Conservation (phyloP, 2,888 invertebrate genomes). For the Euzophera pinguis region DNA sequence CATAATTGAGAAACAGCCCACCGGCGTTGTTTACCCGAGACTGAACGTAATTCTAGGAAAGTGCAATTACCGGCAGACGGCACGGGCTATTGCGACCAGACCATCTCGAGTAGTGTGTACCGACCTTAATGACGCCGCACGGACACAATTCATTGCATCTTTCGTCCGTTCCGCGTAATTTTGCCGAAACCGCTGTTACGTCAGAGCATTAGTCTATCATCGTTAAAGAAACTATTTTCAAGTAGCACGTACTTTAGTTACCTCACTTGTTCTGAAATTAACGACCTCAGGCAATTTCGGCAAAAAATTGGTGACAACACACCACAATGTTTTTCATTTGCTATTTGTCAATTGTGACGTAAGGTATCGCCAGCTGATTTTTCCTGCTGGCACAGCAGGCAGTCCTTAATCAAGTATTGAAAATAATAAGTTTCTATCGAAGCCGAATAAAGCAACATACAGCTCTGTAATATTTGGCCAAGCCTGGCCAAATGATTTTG, state of each 20-base stretch:
- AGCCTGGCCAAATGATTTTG: no score
- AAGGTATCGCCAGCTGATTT: constrained; percentile 6
- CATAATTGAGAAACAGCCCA: constrained; percentile 4
- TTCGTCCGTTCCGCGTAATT: constrained; percentile 57
- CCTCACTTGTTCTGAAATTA: constrained; percentile 50
- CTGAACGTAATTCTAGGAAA: neutral
- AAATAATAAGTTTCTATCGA: no score
- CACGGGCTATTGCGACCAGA: neutral
- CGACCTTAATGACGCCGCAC: constrained; percentile 20
- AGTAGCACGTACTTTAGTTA: constrained; percentile 49
- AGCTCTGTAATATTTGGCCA: no score
- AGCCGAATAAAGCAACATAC: no score
- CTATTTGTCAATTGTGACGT: constrained; percentile 15
- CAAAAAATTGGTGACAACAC: constrained; percentile 22
- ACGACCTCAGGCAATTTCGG: constrained; percentile 33
- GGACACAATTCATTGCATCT: constrained; percentile 60
- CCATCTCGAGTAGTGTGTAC: constrained; percentile 5
- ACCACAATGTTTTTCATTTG: constrained; percentile 8
- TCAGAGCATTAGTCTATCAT: constrained; percentile 42
- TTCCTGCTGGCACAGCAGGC: no score
- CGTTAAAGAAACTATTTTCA: constrained; percentile 45
- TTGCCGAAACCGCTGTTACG: constrained; percentile 60
- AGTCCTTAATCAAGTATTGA: no score
- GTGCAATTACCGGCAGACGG: constrained; percentile 5
- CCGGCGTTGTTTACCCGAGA: constrained; percentile 9